Evolutionary conservation across 2,113 vertebrate species (phyloP), one percentile per base, ranked within the genome.

Genomic region (Poeciliopsis prolifica): DNA sequence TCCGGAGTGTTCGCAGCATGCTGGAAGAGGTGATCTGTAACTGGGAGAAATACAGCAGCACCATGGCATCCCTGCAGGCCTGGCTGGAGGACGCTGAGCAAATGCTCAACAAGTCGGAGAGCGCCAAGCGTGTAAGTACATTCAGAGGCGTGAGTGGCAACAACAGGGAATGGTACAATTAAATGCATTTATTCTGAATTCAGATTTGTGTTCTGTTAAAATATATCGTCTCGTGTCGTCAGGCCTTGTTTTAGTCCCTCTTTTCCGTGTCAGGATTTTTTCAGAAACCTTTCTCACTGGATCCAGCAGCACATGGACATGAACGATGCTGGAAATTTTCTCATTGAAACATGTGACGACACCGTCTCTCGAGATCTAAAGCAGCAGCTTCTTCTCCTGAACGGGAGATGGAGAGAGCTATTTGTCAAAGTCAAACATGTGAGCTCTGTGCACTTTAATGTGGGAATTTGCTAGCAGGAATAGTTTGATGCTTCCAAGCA

Each of bases 281-380:
- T 94, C 81, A 84, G 94, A 70, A 95, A 94, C 81, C 84, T 95
- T 28, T 91, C 94, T 28, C 91, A 94, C 85, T 95, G 94, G 98
- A 97, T 99, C 72, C 96, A 98, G 82, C 97, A 99, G 83, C 98
- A 99, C 81, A 95, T 95, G 78, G 94, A 96, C 83, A 99, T 99
- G 98, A 99, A 99, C 2, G 98, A 99, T 61, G 95, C 98, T 3
- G 98, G 98, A 40, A 99, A 99, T 92, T 99, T 99, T 82, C 96
- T 99, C 1, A 99, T 99, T 24, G 98, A 99, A 91, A 98, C 98
- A 0, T 99, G 97, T 22, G 97, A 99, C 58, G 97, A 99, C n/a
- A 94, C 94, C 0, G 96, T 99, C 68, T 99, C 98, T 29, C 94
- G 96, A 48, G 98, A 99, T 72, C 94, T 99, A 24, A 99, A 99